These are phyloP conservation scores for Argyrosomus regius DNA, from an alignment of 2,797 vertebrate genomes.

Conservation along the genomic window DNA sequence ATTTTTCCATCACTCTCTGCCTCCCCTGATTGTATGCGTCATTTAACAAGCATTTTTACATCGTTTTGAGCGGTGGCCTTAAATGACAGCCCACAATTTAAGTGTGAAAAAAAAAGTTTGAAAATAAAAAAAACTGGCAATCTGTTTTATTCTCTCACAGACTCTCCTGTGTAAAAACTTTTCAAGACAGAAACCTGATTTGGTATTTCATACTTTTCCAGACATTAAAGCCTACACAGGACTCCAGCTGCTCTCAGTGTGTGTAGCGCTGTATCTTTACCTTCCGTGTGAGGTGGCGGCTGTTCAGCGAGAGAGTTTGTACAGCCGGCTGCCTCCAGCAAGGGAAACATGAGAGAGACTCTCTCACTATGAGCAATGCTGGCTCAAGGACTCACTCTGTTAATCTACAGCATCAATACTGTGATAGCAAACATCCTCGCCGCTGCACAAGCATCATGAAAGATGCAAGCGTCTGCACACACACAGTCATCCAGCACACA, in stretches of 20 bases:
- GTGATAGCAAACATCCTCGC: constrained; percentile 37
- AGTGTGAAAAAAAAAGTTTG: neutral
- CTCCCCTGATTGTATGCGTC: no score
- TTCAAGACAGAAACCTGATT: neutral
- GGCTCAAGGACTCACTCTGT: constrained; percentile 44
- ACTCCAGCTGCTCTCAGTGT: neutral
- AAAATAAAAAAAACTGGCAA: neutral
- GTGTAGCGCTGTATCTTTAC: constrained; percentile 22
- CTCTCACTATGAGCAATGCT: constrained; percentile 20
- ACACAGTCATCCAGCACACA: neutral
- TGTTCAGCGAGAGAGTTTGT: constrained; percentile 49
- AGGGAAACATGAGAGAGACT: constrained; percentile 44
- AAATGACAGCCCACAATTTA: neutral
- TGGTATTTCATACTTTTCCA: constrained; percentile 14
- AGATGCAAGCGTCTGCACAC: neutral
- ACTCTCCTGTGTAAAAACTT: neutral
- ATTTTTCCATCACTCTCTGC: no score
- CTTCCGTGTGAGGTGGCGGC: constrained; percentile 14
- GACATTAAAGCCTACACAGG: neutral
- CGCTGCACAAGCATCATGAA: constrained; percentile 32
- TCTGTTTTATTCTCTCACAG: neutral
- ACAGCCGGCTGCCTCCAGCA: constrained; percentile 46
- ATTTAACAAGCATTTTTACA: no score
- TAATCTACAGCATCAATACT: constrained; percentile 63
- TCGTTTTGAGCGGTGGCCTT: neutral